Evolutionary conservation across 2,797 vertebrate species (phyloP).

Genomic region (Numenius phaeopus): DNA sequence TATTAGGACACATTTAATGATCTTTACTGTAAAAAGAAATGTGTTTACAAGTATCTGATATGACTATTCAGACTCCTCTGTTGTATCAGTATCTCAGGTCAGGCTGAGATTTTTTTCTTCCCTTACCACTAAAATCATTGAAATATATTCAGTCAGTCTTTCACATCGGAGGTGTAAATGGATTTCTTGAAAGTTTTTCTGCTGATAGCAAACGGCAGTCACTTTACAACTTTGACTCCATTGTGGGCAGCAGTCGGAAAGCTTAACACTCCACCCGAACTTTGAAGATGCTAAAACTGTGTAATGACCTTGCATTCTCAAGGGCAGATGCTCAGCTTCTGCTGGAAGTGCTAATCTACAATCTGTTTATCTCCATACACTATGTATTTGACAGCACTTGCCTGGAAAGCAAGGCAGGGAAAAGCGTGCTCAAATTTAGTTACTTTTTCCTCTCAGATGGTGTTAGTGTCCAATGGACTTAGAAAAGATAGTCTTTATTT

Average conservation of each 20-base stretch:
- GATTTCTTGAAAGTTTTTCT: slow-evolving; percentile 81
- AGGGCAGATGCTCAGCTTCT: slow-evolving; percentile 55
- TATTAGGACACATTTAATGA: slow-evolving; percentile 21
- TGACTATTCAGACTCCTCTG: not conserved
- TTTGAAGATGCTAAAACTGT: slow-evolving; percentile 74
- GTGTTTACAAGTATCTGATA: slow-evolving; percentile 34
- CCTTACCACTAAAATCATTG: slow-evolving; percentile 70
- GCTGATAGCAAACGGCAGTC: slow-evolving; percentile 64
- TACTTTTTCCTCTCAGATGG: not conserved
- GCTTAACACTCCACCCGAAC: slow-evolving; percentile 48
- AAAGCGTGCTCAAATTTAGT: not conserved
- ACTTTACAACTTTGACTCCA: slow-evolving; percentile 77
- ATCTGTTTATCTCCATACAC: slow-evolving; percentile 53
- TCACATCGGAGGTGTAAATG: slow-evolving; percentile 83
- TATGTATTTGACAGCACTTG: slow-evolving; percentile 44
- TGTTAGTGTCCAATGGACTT: not conserved
- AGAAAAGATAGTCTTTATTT: not conserved
- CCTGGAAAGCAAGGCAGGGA: slow-evolving; percentile 35
- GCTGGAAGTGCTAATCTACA: slow-evolving; percentile 55
- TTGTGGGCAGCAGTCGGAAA: slow-evolving; percentile 65
- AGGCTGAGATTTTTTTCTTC: slow-evolving; percentile 40
- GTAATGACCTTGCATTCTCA: slow-evolving; percentile 77
- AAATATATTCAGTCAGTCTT: slow-evolving; percentile 76
- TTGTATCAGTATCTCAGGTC: slow-evolving; percentile 58
- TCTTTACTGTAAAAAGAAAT: slow-evolving; percentile 19